Evolutionary conservation across 30 jellyfish, hydroid and myxozoan genomes (phyloP), one percentile per base, ranked within the genome.

Genomic region (Hydra vulgaris): DNA sequence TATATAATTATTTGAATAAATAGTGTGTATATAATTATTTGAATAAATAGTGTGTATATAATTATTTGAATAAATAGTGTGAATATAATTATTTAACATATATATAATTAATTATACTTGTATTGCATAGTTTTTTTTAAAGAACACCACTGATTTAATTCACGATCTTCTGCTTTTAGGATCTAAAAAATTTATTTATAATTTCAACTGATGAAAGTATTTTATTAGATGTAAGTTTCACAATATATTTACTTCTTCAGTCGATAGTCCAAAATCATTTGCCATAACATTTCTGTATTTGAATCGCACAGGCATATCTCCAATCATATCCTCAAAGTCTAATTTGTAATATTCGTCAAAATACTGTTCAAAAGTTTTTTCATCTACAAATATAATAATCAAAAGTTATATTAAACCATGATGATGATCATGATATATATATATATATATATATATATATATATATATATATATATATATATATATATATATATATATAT

Each of bases 281-380:
- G 99, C 82, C 87, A 84, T 23, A 1, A 88, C 97, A 27, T 89
- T 85, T 73, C 99, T 72, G 88, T 94, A 94, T 53, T 94, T 88
- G 95, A 88, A 94, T 40, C 99, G 91, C 21, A 94, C 99, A 21
- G 99, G 99, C 90, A 94, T 55, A 66, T 94, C 99, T 15, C 91
- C 99, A 69, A 94, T 86, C 23, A 94, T 73, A 73, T 94, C 99
- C 85, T 94, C 99, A 73, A 83, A 94, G 71, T 94, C 99, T 40
- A 94, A 77, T 78, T 94, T 88, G 74, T 94, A 94, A 68, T 87
- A 94, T 67, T 94, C 99, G 70, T 94, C 99, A 72, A 94, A 94
- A 82, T 94, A 94, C 70, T 94, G 96, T 71, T 94, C 96, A 79
- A 94, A 94, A 16, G 96, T 76, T 77, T 94, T 94, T 61, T 94